Conservation (phyloP, 2,113 vertebrate genomes). For the Hyperopisus bebe region DNA sequence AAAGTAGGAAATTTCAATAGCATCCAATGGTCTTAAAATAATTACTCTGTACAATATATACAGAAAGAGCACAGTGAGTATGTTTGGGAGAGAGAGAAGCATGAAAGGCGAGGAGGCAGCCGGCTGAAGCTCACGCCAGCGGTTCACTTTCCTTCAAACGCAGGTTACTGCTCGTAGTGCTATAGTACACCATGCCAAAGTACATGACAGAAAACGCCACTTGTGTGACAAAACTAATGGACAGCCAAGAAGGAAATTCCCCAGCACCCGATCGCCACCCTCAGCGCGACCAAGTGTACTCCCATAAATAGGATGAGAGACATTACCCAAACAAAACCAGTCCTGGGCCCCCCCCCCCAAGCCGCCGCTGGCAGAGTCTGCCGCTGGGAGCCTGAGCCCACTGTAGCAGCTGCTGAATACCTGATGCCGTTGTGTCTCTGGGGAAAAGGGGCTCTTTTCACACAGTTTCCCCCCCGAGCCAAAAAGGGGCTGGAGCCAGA, state of each 20-base stretch:
- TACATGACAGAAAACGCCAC: slow-evolving; percentile 20
- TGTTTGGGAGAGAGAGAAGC: slow-evolving; percentile 46
- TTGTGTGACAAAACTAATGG: background rate
- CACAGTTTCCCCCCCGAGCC: background rate
- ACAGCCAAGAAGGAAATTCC: slow-evolving; percentile 4
- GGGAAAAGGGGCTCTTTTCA: background rate
- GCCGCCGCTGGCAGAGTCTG: background rate
- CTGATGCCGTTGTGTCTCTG: background rate
- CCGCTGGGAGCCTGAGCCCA: background rate
- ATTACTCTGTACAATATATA: slow-evolving; percentile 95
- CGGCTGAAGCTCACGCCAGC: slow-evolving; percentile 21
- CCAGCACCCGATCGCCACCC: background rate
- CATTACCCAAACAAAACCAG: background rate
- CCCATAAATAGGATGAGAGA: slow-evolving; percentile 14
- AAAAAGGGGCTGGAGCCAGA: background rate
- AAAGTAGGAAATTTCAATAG: slow-evolving; percentile 46
- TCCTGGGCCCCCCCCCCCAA: background rate
- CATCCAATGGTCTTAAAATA: slow-evolving; percentile 75
- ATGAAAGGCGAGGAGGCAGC: slow-evolving; percentile 24
- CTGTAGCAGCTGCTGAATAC: background rate
- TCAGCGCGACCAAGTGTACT: background rate
- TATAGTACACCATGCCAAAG: slow-evolving; percentile 40
- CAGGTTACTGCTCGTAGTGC: slow-evolving; percentile 37
- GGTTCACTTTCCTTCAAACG: slow-evolving; percentile 30
- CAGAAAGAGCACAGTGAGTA: slow-evolving; percentile 59